Percentiles rank a stretch among this genome's conserved stretches.
phyloP scores from a whole-genome alignment of 2,113 vertebrate species.

The Copsychus sechellarum region DNA sequence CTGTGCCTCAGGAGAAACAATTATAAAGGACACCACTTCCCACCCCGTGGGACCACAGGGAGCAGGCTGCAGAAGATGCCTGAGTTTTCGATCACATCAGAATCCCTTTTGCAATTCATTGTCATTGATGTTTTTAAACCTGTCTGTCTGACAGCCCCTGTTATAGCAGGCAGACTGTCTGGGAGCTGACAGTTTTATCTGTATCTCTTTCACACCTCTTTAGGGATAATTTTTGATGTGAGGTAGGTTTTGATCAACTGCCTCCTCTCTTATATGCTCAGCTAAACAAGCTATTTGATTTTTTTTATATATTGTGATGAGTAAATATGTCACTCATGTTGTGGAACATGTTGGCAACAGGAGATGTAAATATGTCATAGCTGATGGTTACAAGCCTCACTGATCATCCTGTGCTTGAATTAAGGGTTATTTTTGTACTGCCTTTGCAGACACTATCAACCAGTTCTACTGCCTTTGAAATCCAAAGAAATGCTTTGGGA shows the following conservation, averaged over 20 bases:
- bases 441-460: neutral
- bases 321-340: constrained; percentile 65
- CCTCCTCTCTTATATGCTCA: constrained; percentile 28
- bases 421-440: constrained; percentile 18
- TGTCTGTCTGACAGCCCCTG: constrained; percentile 1
- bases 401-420: constrained; percentile 17
- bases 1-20: constrained; percentile 19
- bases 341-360: constrained; percentile 46
- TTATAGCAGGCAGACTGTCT: constrained; percentile 43
- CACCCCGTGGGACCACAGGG: neutral
- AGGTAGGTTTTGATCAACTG: constrained; percentile 54
- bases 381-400: constrained; percentile 29
- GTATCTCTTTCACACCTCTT: constrained; percentile 62
- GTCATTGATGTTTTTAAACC: neutral
- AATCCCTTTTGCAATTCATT: neutral
- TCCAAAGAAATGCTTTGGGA: neutral
- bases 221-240: constrained; percentile 59
- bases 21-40: neutral
- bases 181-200: constrained; percentile 55
- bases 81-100: neutral
- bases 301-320: constrained; percentile 34
- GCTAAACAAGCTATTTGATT: constrained; percentile 58
- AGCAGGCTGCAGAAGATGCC: neutral
- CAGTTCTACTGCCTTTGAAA: neutral
- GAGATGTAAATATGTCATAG: constrained; percentile 54